Conservation (phyloP, 92 coral and sea anemone species). For the Zoanthus sociatus region DNA sequence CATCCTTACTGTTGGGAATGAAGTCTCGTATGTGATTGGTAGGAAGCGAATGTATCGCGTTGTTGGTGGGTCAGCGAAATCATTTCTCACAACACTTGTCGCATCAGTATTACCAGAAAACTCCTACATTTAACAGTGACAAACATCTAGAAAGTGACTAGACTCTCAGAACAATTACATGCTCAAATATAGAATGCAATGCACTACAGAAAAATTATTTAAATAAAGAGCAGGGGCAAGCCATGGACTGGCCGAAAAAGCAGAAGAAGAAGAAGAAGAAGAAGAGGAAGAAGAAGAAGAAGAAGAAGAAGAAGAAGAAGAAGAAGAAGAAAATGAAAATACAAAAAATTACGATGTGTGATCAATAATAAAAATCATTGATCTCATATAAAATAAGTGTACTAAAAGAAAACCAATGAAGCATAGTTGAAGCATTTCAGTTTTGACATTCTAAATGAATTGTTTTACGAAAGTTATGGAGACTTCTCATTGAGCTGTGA, state of each 20-base stretch:
- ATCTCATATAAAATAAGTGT: no score
- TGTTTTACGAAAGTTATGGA: not conserved
- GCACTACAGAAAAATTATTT: no score
- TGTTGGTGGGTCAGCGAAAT: slow-evolving; percentile 40
- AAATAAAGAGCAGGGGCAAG: no score
- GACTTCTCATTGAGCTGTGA: not conserved
- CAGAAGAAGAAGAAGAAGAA: no score
- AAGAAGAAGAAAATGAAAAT: no score
- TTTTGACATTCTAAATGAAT: not conserved
- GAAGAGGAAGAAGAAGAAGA: no score
- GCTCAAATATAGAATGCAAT: no score
- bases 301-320: no score
- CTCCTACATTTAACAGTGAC: slow-evolving; percentile 48
- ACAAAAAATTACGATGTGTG: no score
- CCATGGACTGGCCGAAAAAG: no score
- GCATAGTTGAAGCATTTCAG: not conserved
- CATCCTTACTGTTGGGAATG: slow-evolving; percentile 48
- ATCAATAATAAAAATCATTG: no score
- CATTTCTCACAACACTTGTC: slow-evolving; percentile 48
- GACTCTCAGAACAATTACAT: not conserved
- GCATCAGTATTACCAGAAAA: slow-evolving; percentile 77
- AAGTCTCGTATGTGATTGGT: slow-evolving; percentile 56
- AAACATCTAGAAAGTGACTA: not conserved
- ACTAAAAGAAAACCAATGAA: no score
- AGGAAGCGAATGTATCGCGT: slow-evolving; percentile 78